Conservation (phyloP, 1,140 invertebrate species). For the Drosophila nigromelanica region DNA sequence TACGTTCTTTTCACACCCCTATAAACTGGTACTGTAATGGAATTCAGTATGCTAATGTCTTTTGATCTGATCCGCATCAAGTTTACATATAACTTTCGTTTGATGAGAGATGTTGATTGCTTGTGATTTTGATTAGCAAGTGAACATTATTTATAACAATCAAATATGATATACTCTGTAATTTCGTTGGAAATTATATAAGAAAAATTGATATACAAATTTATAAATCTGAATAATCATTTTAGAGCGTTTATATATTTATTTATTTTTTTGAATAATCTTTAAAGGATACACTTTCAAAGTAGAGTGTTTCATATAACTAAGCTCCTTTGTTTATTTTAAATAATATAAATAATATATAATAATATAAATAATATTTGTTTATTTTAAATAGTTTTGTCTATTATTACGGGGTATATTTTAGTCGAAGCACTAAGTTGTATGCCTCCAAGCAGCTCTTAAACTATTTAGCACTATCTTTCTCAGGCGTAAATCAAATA, state of each 20-base stretch:
- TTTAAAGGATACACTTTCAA: too few species aligned
- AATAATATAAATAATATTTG: too few species aligned
- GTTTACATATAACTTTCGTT: background rate
- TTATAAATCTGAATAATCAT: too few species aligned
- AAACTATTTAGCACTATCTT: conserved; percentile 5
- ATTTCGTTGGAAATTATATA: background rate
- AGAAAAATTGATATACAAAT: too few species aligned
- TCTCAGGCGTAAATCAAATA: conserved; percentile 59
- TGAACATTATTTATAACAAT: background rate
- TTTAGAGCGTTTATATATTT: too few species aligned
- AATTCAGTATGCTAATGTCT: conserved; percentile 2
- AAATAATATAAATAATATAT: too few species aligned
- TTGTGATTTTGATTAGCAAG: conserved; percentile 2
- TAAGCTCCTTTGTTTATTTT: too few species aligned
- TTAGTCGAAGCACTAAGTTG: background rate
- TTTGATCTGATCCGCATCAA: conserved; percentile 2
- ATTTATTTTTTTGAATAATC: too few species aligned
- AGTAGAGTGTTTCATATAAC: too few species aligned
- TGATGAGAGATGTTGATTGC: background rate
- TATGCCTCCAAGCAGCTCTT: background rate
- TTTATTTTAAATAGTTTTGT: too few species aligned
- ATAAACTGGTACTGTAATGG: background rate
- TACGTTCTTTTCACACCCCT: conserved; percentile 14
- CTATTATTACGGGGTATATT: conserved; percentile 9
- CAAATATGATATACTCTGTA: background rate